Evolutionary conservation across 2,888 invertebrate species (phyloP), one percentile per base, ranked within the genome.

Genomic region (Hirudinaria manillensis): DNA sequence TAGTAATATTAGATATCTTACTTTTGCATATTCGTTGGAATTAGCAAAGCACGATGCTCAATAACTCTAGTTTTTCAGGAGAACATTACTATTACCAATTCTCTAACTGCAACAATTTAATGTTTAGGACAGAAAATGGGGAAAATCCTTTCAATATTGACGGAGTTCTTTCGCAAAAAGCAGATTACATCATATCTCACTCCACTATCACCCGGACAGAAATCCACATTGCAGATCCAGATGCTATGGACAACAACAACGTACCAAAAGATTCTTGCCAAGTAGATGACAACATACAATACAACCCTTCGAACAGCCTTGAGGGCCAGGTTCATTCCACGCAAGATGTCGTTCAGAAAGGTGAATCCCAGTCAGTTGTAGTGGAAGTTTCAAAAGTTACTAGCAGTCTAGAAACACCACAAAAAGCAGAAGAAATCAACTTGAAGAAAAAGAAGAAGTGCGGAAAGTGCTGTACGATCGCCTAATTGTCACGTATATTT

Each of bases 141-240:
- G 96, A 96, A 87, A 96, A 96, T 87, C 96, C 96, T 76, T 96
- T 96, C 89, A 91, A 94, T 84, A 96, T 96, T 38, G 96, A 94
- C 82, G 95, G 96, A 78, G 94, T 95, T 87, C 88, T 96, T 83
- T 93, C 93, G 83, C 89, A 92, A 82, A 93, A 96, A 87, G 95
- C 96, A 36, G 96, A 96, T 86, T 94, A 95, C 87, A 94, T 96
- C 82, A 94, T 96, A 78, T 93, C 94, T 84, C 89, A 82, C 74
- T 83, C 84, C 36, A 83, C 82, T 45, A 83, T 84, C 74, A 81
- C 83, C 71, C 79, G 83, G 70, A 82, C 82, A 79, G 81, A 81
- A 77, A 83, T 84, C 77, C 79, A 81, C 75, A 80, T 84, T 66
- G 80, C 80, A 73, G 81, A 82, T 55, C 80, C 80, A 38, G 80